Percentiles rank a stretch among this genome's conserved stretches.
Evolutionary conservation across 2,113 vertebrate species (phyloP).

Genomic region (Columba janthina): DNA sequence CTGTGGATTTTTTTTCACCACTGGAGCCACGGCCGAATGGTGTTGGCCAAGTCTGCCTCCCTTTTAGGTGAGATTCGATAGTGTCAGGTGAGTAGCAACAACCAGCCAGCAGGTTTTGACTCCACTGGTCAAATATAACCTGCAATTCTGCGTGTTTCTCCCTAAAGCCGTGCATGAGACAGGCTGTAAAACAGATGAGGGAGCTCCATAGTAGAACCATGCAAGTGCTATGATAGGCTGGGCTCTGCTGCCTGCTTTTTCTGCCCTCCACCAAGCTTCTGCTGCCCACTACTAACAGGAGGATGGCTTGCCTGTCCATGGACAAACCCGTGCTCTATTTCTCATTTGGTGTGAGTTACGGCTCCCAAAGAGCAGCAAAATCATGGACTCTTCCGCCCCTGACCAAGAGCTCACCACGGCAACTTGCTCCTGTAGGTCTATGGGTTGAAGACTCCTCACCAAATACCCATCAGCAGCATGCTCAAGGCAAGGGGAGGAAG

Average conservation of each 20-base stretch:
- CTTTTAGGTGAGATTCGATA: neutral
- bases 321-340: neutral
- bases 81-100: neutral
- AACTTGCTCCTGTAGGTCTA: neutral
- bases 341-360: neutral
- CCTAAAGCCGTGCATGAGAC: neutral
- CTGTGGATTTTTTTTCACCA: neutral
- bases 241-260: neutral
- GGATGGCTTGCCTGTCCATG: neutral
- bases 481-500: neutral
- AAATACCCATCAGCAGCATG: neutral
- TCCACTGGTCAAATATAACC: neutral
- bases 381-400: neutral
- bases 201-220: neutral
- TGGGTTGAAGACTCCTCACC: neutral
- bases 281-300: neutral
- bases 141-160: neutral
- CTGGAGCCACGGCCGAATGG: neutral
- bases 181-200: neutral
- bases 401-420: neutral
- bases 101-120: neutral
- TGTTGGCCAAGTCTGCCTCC: neutral
- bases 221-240: neutral
- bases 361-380: neutral
- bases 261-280: neutral